Evolutionary conservation across 2,888 invertebrate genomes (phyloP).

Genomic region (Mamestra brassicae): DNA sequence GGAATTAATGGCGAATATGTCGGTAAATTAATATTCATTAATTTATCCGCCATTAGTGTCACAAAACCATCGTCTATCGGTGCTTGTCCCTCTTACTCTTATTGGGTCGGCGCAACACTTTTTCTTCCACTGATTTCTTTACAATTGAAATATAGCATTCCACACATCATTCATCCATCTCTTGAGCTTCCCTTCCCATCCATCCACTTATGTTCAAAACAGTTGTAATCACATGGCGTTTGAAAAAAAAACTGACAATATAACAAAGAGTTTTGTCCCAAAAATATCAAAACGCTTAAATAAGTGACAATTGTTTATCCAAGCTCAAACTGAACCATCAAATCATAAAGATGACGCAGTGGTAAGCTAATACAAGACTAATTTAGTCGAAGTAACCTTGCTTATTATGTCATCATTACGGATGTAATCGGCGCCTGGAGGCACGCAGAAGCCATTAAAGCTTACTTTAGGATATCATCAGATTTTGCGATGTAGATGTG

Average conservation of each 20-base stretch:
- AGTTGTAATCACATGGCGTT: background rate
- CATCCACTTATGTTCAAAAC: background rate
- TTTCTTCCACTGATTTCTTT: too few relatives aligned
- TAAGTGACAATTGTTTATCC: conserved; percentile 39
- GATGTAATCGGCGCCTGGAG: conserved; percentile 47
- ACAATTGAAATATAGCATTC: background rate
- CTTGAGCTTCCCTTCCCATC: too few relatives aligned
- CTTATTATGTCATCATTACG: conserved; percentile 58
- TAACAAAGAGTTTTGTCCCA: background rate
- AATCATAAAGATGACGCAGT: conserved; percentile 27
- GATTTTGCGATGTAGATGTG: background rate
- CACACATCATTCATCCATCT: too few relatives aligned
- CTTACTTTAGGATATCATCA: background rate
- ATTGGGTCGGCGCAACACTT: too few relatives aligned
- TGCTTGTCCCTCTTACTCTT: too few relatives aligned
- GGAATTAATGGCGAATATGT: too few relatives aligned
- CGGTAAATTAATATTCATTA: too few relatives aligned
- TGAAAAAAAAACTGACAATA: background rate
- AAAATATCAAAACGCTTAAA: background rate
- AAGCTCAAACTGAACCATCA: conserved; percentile 3
- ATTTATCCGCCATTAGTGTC: too few relatives aligned
- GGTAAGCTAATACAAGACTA: conserved; percentile 34
- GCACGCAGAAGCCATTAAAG: conserved; percentile 40
- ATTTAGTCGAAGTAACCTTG: conserved; percentile 56
- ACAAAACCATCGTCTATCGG: too few relatives aligned